Evolutionary conservation across 2,797 vertebrate genomes (phyloP).

Genomic region (Catamblyrhynchus diadema): DNA sequence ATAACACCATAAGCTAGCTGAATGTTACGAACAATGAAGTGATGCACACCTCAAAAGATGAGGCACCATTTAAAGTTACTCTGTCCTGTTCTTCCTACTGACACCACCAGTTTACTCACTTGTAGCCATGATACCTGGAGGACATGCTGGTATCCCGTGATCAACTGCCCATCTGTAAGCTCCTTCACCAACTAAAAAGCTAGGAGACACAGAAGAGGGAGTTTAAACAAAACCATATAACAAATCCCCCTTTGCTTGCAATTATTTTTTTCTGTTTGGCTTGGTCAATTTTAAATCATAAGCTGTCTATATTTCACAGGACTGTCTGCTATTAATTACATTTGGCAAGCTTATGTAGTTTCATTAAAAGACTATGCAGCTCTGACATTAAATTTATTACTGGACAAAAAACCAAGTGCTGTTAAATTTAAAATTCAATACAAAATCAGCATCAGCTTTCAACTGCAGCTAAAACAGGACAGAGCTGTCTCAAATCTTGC

Average conservation of each 20-base stretch:
- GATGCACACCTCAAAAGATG: not conserved
- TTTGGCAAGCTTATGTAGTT: not conserved
- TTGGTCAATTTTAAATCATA: slow-evolving; percentile 7
- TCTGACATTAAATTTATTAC: not conserved
- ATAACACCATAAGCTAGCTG: not conserved
- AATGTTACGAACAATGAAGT: not conserved
- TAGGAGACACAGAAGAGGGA: slow-evolving; percentile 75
- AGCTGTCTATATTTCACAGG: slow-evolving; percentile 1
- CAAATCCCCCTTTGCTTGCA: slow-evolving; percentile 58
- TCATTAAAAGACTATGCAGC: not conserved
- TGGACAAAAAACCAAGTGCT: not conserved
- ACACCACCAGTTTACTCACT: slow-evolving; percentile 84
- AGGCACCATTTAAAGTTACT: slow-evolving; percentile 31
- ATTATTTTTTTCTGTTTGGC: slow-evolving; percentile 30
- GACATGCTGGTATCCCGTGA: slow-evolving; percentile 94
- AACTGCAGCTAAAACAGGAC: not conserved
- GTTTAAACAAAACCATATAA: slow-evolving; percentile 60
- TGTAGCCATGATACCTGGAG: slow-evolving; percentile 94
- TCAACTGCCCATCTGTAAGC: slow-evolving; percentile 95
- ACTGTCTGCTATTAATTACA: not conserved
- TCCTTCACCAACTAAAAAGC: slow-evolving; percentile 97
- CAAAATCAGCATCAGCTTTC: slow-evolving; percentile 2
- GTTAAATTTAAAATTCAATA: not conserved
- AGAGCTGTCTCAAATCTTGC: not conserved
- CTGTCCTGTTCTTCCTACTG: slow-evolving; percentile 65